A percentile compares a stretch with the other conserved stretches of the same genome.
phyloP scores from a whole-genome alignment of 2,113 vertebrate genomes.

The Carollia perspicillata region DNA sequence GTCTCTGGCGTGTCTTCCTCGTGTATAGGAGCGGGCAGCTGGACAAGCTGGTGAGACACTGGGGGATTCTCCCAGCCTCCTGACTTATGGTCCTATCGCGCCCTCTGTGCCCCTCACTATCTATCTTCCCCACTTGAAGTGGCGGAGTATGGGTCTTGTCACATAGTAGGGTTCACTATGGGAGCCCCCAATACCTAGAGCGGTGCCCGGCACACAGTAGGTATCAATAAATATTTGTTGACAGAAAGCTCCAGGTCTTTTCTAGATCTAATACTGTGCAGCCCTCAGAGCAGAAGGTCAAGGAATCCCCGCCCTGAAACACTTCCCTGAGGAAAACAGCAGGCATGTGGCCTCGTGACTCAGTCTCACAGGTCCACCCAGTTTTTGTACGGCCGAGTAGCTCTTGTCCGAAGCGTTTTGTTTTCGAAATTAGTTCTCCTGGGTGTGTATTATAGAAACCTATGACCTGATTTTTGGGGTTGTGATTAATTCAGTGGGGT shows the following conservation, averaged over 20 bases:
- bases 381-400: neutral
- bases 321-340: neutral
- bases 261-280: neutral
- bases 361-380: neutral
- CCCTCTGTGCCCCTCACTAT: neutral
- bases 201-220: neutral
- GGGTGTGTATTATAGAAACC: neutral
- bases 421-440: neutral
- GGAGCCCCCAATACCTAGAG: neutral
- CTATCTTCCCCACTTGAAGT: neutral
- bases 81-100: neutral
- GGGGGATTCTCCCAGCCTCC: neutral
- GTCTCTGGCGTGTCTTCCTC: neutral
- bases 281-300: neutral
- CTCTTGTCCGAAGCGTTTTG: neutral
- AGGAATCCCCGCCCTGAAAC: neutral
- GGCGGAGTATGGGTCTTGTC: neutral
- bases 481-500: neutral
- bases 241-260: neutral
- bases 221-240: neutral
- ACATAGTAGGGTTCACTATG: neutral
- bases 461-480: neutral
- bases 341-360: neutral
- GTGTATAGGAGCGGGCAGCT: neutral
- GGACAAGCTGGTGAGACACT: fast-evolving